Base-by-base conservation (phyloP, 1,140 invertebrate species). In the Dendroctonus valens region DNA sequence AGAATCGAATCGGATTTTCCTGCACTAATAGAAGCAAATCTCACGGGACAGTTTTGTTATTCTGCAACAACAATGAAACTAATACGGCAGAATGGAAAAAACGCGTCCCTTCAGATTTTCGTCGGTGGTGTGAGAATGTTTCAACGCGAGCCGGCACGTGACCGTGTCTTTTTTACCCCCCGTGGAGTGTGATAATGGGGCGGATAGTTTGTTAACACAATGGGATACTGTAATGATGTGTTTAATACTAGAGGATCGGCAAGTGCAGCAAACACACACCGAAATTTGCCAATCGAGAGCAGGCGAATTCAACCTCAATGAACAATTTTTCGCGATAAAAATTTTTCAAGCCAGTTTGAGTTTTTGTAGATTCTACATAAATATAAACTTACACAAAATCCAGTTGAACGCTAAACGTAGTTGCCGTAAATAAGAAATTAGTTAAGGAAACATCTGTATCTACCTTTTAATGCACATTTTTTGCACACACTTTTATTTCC, bases 131-230 rank as follows among this genome's bases (percentile, higher is more conserved):
- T 42, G 40, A 58, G 44, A 42, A 5, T 42, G 59, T 41, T 62
- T 62, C 59, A 62, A 62, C 59, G 51, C 44, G 48, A 58, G 41
- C 37, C 49, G 59, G 50, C 62, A 58, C 62, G 62, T 50, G 53
- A 11, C 53, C 15, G 40, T 38, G 52, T 52, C 42, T 49, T 65
- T 64, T 55, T 64, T 64, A 49, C 62, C 42, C 62, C 62, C 51
- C 52, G 42, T 57, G 41, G 53, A 57, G 53, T 64, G 52, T 8
- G 41, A 57, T 57, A 57, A 65, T 58, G 15, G 62, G 52, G 62
- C 51, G 53, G 37, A 48, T 65, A 57, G 9, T 15, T 55, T 65
- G 41, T 50, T 40, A 41, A 52, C 26, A 62, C 48, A 51, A 62
- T 52, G 15, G 37, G 7, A 62, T 26, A 42, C 5, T 52, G 44